Conservation (phyloP, 1,140 invertebrate genomes). For the Pseudomyrmex gracilis region DNA sequence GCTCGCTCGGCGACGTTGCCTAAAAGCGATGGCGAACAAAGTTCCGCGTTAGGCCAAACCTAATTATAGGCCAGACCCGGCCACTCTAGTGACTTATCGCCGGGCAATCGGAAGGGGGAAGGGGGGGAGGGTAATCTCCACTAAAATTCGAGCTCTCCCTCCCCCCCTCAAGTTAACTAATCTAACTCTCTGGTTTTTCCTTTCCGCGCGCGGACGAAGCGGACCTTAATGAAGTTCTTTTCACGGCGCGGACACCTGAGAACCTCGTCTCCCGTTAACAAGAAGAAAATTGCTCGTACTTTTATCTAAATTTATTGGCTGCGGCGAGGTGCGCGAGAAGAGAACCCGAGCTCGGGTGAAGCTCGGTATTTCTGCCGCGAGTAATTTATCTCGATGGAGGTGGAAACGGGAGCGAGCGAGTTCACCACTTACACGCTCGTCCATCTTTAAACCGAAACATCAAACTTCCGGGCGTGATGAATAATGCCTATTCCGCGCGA, state of each 20-base stretch:
- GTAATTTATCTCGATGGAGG: constrained; percentile 48
- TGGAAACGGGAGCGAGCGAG: not conserved
- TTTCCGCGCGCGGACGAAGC: not conserved
- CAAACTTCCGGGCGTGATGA: constrained; percentile 49
- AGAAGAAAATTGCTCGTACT: constrained; percentile 80
- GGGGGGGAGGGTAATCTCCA: constrained; percentile 72
- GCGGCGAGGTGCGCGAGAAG: constrained; percentile 17
- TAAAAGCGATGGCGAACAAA: constrained; percentile 18
- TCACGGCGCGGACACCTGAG: not conserved
- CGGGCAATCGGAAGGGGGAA: too few relatives aligned
- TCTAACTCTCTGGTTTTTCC: constrained; percentile 48
- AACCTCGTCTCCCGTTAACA: constrained; percentile 68
- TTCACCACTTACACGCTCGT: constrained; percentile 34
- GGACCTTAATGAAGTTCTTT: constrained; percentile 46
- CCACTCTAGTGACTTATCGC: constrained; percentile 64
- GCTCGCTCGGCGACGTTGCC: not conserved
- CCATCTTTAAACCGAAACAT: constrained; percentile 54
- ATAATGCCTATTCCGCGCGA: constrained; percentile 30
- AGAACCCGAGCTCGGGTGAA: constrained; percentile 3
- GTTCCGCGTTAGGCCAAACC: constrained; percentile 60
- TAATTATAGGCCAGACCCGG: constrained; percentile 55
- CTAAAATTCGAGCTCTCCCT: constrained; percentile 50
- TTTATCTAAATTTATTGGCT: constrained; percentile 77
- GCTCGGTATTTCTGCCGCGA: constrained; percentile 53
- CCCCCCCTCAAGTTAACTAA: constrained; percentile 55